Conservation (phyloP, 2,888 invertebrate genomes). For the Nephrotoma guestfalica region DNA sequence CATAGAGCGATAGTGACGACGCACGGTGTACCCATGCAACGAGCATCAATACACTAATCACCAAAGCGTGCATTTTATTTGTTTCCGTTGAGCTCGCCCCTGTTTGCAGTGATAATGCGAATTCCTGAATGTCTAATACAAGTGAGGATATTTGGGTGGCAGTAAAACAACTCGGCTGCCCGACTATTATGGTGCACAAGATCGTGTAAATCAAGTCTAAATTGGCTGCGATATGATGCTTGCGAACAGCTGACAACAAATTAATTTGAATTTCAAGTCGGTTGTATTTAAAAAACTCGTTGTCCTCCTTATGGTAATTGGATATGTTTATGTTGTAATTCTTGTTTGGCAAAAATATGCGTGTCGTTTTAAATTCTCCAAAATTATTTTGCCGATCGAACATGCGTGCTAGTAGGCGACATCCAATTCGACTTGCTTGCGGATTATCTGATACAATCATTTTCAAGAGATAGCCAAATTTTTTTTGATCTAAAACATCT, state of each 20-base stretch:
- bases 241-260: slow-evolving; percentile 31
- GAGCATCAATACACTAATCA: slow-evolving; percentile 43
- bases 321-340: slow-evolving; percentile 33
- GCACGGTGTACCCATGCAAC: slow-evolving; percentile 48
- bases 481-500: slow-evolving; percentile 32
- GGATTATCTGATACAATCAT: slow-evolving; percentile 35
- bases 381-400: slow-evolving; percentile 40
- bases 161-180: slow-evolving; percentile 45
- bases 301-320: slow-evolving; percentile 20
- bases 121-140: slow-evolving; percentile 45
- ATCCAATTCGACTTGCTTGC: slow-evolving; percentile 38
- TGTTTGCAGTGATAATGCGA: slow-evolving; percentile 29
- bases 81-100: slow-evolving; percentile 22
- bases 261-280: background rate
- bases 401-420: slow-evolving; percentile 39
- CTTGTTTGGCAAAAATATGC: slow-evolving; percentile 33
- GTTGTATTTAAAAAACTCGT: background rate
- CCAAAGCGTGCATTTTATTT: slow-evolving; percentile 43
- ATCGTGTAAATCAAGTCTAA: slow-evolving; percentile 39
- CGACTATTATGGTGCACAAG: slow-evolving; percentile 39
- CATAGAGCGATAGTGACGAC: slow-evolving; percentile 39
- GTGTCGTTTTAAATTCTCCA: slow-evolving; percentile 35
- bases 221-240: slow-evolving; percentile 34
- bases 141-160: slow-evolving; percentile 42
- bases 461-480: slow-evolving; percentile 35